Evolutionary conservation across 2,797 vertebrate species (phyloP).

Genomic region (Erethizon dorsatum): DNA sequence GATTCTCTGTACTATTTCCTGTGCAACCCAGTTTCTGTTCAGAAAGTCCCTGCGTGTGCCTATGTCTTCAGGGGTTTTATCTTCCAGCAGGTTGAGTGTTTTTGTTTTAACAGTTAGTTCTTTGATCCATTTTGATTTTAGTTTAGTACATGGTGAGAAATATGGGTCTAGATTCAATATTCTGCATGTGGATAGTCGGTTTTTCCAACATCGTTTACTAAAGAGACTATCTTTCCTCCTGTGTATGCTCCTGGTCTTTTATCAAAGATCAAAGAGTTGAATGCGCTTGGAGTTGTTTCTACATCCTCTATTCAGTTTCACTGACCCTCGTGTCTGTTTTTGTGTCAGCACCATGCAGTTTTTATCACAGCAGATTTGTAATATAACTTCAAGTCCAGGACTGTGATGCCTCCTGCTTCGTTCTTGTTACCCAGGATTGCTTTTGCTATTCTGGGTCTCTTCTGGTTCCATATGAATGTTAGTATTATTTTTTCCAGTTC

Average conservation of each 20-base stretch:
- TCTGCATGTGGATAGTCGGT: background rate
- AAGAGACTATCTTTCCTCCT: background rate
- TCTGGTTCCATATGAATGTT: background rate
- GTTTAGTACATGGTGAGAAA: background rate
- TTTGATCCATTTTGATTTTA: background rate
- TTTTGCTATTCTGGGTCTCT: background rate
- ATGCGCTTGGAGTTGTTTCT: background rate
- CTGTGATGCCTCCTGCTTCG: background rate
- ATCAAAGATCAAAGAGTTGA: background rate
- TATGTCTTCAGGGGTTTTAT: background rate
- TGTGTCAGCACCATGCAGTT: background rate
- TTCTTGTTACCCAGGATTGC: background rate
- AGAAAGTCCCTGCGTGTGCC: background rate
- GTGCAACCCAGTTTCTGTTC: background rate
- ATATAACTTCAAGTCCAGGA: background rate
- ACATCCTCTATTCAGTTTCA: background rate
- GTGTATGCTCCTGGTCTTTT: background rate
- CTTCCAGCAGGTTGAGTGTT: background rate
- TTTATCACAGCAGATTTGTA: background rate
- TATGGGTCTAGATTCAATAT: background rate
- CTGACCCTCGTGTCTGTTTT: background rate
- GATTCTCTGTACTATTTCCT: background rate
- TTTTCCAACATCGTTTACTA: background rate
- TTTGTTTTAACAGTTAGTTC: background rate
- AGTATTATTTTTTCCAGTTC: background rate